These are phyloP conservation scores for Chondrilla cf. caribensis DNA, from an alignment of 37 sponge, comb jelly and placozoan species.

Conservation along the genomic window DNA sequence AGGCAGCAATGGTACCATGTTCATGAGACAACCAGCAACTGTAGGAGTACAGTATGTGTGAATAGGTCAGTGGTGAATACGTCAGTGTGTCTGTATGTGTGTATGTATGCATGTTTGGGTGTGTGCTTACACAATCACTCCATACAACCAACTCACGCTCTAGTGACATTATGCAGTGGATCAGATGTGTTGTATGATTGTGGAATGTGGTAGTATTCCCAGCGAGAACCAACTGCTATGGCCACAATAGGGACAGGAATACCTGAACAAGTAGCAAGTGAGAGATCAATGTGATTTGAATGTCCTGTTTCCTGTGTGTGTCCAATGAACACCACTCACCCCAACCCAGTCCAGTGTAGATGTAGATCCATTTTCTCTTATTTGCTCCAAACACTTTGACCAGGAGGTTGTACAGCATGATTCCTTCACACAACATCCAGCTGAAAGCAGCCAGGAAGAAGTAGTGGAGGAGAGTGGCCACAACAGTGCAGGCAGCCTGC, in stretches of 20 bases:
- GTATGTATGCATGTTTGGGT: too few relatives aligned
- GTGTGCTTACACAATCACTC: too few relatives aligned
- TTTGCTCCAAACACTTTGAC: constrained; percentile 30
- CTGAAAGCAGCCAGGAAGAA: constrained; percentile 31
- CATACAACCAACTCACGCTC: too few relatives aligned
- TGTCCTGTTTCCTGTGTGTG: background rate
- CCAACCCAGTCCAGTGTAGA: constrained; percentile 27
- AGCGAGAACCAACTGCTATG: background rate
- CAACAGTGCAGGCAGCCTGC: constrained; percentile 18
- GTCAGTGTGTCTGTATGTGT: too few relatives aligned
- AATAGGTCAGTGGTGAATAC: too few relatives aligned
- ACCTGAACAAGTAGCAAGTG: background rate
- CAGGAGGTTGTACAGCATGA: constrained; percentile 6
- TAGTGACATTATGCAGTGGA: background rate
- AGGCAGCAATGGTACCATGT: constrained; percentile 33
- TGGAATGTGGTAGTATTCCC: background rate
- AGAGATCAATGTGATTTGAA: too few relatives aligned
- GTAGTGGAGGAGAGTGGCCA: constrained; percentile 33
- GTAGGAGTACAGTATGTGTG: background rate
- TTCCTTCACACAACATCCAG: constrained; percentile 34
- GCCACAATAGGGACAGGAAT: constrained; percentile 4
- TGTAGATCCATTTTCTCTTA: background rate
- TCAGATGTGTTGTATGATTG: background rate
- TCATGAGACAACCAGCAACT: constrained; percentile 39
- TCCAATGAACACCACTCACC: constrained; percentile 24